Evolutionary conservation across 92 coral and sea anemone species (phyloP), one percentile per base, ranked within the genome.

Genomic region (Siderastrea radians): DNA sequence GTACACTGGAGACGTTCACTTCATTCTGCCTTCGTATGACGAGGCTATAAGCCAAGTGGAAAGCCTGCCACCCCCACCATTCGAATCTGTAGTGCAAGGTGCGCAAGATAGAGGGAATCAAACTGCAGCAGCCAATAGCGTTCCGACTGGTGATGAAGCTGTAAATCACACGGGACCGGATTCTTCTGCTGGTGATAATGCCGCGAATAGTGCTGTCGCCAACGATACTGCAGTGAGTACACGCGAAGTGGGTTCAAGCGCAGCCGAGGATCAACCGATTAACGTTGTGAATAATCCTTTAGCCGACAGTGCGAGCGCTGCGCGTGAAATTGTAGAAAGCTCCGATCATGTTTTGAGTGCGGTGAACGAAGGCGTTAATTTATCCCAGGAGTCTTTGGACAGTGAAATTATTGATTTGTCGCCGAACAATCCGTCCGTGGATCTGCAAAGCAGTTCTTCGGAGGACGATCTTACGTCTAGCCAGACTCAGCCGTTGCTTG

Each of bases 11-110:
- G 98, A 96, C 62, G 95, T 94, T 11, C 98, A 96, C 76, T 91
- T 98, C 53, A 73, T 91, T 72, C 84, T 98, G 75, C 99, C 99
- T 17, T 98, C 99, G 1, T 98, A 98, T 76, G 99, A 98, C 75
- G 99, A 98, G 67, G 99, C 99, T 5, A 89, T 98, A 59, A 95
- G 86, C 83, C 98, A 95, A 78, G 94, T 91, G 14, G 90, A 96
- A 78, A 90, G 96, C 49, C 94, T 88, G 0, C 98, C 97, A 0
- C 98, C 97, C 0, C 99, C 99, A 3, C 89, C 99, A 9, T 95
- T 95, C 71, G 98, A 95, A 38, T 85, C 94, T 14, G 98, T 95
- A 0, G 93, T 95, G 16, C 75, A 52, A 68, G 44, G 58, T 2
- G 46, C 61, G 38, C 80, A 60, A 83, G 63, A 7, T 2, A 51